Conservation (phyloP, 1,140 invertebrate genomes). For the Aricia agestis region DNA sequence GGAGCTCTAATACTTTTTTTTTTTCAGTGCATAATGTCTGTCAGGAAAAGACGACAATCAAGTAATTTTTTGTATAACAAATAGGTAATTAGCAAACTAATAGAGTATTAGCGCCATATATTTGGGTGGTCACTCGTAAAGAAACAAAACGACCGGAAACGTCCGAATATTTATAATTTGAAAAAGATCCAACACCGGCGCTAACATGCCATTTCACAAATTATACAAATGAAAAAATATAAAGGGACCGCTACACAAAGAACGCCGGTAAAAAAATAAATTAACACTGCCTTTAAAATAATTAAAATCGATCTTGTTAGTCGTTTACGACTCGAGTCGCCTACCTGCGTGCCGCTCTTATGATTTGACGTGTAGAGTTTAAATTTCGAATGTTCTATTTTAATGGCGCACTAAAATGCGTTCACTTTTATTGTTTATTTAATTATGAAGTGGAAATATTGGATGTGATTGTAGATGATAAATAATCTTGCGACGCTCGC, state of each 20-base stretch:
- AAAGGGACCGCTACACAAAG: constrained; percentile 44
- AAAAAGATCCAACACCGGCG: constrained; percentile 50
- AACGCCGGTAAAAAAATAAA: constrained; percentile 54
- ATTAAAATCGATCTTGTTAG: constrained; percentile 65
- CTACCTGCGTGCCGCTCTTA: constrained; percentile 22
- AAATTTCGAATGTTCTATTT: constrained; percentile 5
- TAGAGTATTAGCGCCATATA: constrained; percentile 9
- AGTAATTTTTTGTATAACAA: background rate
- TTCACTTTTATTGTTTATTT: constrained; percentile 14
- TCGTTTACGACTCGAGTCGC: constrained; percentile 19
- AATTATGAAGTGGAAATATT: constrained; percentile 13
- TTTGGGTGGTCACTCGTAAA: constrained; percentile 36
- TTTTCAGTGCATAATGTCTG: too few relatives aligned
- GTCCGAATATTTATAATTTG: constrained; percentile 53
- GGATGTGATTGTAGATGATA: background rate
- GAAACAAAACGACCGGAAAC: constrained; percentile 43
- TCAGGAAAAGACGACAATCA: too few relatives aligned
- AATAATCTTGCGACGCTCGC: background rate
- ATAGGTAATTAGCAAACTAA: constrained; percentile 19
- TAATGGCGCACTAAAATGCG: constrained; percentile 10
- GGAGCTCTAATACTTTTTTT: too few relatives aligned
- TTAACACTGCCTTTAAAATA: constrained; percentile 59
- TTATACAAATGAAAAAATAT: constrained; percentile 49
- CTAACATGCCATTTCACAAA: constrained; percentile 65
- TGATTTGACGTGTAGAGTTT: constrained; percentile 7